Conservation (phyloP, 2,888 invertebrate genomes). For the Muschampia plurimacula region DNA sequence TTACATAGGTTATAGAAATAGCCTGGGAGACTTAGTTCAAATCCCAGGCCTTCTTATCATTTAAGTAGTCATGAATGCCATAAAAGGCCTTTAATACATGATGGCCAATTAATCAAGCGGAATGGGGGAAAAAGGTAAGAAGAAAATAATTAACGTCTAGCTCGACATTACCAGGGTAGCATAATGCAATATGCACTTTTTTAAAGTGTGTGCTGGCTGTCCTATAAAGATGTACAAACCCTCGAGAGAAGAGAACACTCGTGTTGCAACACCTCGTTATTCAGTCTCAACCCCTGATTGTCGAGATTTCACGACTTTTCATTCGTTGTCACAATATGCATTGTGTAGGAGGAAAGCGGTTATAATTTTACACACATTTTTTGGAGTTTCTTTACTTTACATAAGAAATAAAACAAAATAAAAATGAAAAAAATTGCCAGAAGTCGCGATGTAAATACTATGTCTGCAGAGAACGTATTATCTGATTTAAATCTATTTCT, state of each 20-base stretch:
- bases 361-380: not conserved
- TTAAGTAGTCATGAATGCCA: no score
- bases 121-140: not conserved
- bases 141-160: not conserved
- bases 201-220: constrained; percentile 15
- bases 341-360: constrained; percentile 15
- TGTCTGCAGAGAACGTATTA: no score
- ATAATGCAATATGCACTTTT: constrained; percentile 15
- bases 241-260: constrained; percentile 49
- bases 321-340: constrained; percentile 31
- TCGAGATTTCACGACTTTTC: constrained; percentile 39
- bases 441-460: no score
- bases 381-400: no score
- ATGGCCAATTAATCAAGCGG: not conserved
- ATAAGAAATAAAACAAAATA: no score
- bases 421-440: no score
- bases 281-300: constrained; percentile 45
- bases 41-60: no score
- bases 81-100: no score
- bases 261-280: constrained; percentile 43
- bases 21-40: no score
- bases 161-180: constrained; percentile 20
- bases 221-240: constrained; percentile 41
- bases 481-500: no score
- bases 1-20: no score